Conservation (phyloP, 1,140 invertebrate genomes). For the Apis dorsata region DNA sequence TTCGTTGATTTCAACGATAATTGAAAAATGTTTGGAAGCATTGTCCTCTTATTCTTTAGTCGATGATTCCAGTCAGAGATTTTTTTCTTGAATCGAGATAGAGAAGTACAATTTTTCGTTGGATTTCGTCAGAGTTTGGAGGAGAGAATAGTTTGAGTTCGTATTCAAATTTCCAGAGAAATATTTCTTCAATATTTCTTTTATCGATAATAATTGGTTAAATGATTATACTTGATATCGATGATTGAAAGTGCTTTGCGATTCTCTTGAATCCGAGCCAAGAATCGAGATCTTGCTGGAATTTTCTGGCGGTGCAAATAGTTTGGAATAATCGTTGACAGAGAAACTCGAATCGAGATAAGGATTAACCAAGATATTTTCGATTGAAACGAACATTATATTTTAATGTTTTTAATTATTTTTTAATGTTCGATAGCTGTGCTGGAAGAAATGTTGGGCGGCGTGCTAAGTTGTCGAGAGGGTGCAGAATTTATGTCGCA, state of each 20-base stretch:
- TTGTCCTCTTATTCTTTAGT: background rate
- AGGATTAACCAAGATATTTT: background rate
- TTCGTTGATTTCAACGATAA: too few relatives aligned
- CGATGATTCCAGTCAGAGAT: constrained; percentile 8
- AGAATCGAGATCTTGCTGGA: background rate
- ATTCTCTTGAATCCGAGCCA: background rate
- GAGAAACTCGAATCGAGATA: background rate
- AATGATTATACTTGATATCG: too few relatives aligned
- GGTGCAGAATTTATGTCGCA: constrained; percentile 8
- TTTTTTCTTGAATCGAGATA: too few relatives aligned
- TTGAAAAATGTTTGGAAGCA: too few relatives aligned
- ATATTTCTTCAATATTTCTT: too few relatives aligned
- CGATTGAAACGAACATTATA: background rate
- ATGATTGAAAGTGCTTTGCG: background rate
- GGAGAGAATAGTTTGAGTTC: too few relatives aligned
- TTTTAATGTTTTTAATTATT: background rate
- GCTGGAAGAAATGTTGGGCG: background rate
- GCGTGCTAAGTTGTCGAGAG: constrained; percentile 1
- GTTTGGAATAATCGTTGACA: background rate
- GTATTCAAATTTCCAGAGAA: too few relatives aligned
- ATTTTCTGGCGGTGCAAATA: background rate
- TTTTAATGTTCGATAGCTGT: background rate
- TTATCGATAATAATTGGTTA: too few relatives aligned
- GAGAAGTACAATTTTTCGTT: background rate
- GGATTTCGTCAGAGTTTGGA: too few relatives aligned